A percentile compares a stretch with the other conserved stretches of the same genome.
Conservation (phyloP, 2,113 vertebrate species). For the Penelope pileata region DNA sequence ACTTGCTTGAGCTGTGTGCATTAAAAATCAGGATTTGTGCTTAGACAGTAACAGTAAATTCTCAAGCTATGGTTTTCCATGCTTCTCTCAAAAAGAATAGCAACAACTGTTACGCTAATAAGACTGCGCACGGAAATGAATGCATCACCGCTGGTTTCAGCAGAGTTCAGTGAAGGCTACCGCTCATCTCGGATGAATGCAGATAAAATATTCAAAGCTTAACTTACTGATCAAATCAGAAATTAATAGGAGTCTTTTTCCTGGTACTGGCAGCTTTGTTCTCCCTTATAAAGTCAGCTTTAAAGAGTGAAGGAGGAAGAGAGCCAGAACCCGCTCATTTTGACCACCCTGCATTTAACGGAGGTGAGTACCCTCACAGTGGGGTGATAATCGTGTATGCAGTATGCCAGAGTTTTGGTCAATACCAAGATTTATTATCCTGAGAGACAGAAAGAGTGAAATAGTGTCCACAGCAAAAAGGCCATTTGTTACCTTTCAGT, state of each 20-base stretch:
- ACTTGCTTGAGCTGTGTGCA: background rate
- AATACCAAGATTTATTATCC: slow-evolving; percentile 53
- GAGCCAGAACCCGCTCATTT: background rate
- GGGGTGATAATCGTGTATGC: background rate
- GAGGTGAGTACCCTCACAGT: background rate
- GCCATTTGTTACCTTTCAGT: slow-evolving; percentile 56
- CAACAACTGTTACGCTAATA: slow-evolving; percentile 26
- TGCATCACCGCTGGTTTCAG: slow-evolving; percentile 32
- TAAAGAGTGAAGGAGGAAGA: background rate
- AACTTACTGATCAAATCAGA: slow-evolving; percentile 38
- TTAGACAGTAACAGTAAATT: background rate
- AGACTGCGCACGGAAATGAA: background rate
- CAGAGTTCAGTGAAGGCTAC: slow-evolving; percentile 22
- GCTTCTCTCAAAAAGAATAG: background rate
- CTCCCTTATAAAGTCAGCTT: background rate
- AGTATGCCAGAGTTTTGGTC: slow-evolving; percentile 22
- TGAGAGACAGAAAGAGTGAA: slow-evolving; percentile 23
- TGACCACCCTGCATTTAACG: background rate
- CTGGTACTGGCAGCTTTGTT: background rate
- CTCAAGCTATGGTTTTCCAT: background rate
- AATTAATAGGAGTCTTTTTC: slow-evolving; percentile 11
- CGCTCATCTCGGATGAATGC: background rate
- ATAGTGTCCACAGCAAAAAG: slow-evolving; percentile 42
- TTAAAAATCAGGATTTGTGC: background rate
- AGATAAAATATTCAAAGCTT: slow-evolving; percentile 33